phyloP scores from a whole-genome alignment of 2,113 vertebrate genomes.

The Holacanthus passer region DNA sequence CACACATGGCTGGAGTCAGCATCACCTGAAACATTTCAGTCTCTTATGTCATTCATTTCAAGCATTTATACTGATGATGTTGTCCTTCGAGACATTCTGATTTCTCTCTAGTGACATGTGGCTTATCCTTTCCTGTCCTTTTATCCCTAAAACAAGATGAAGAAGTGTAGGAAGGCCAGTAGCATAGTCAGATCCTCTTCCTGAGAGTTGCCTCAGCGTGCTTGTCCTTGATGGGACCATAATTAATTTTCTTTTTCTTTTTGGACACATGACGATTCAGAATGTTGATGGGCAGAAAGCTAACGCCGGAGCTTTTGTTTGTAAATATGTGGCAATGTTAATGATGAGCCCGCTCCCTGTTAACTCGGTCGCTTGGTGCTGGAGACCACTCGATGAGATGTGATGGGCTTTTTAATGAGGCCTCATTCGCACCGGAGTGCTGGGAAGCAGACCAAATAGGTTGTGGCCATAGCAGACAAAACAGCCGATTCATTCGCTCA shows the following conservation, averaged over 20 bases:
- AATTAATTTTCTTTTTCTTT: neutral
- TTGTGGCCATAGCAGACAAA: slow-evolving; percentile 81
- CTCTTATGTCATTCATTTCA: too few relatives aligned
- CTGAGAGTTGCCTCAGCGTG: neutral
- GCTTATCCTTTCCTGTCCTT: neutral
- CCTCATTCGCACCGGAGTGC: slow-evolving; percentile 78
- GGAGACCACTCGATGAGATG: slow-evolving; percentile 84
- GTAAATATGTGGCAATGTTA: slow-evolving; percentile 92
- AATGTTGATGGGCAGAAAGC: neutral
- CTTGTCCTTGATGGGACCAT: neutral
- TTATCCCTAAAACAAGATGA: neutral
- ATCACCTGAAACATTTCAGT: slow-evolving; percentile 15
- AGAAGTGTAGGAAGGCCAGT: too few relatives aligned
- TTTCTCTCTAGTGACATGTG: neutral
- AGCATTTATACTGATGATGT: neutral
- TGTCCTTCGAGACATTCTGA: neutral
- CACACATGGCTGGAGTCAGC: slow-evolving; percentile 7
- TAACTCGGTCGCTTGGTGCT: slow-evolving; percentile 79
- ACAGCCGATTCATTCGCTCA: slow-evolving; percentile 76
- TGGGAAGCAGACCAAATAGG: slow-evolving; percentile 89
- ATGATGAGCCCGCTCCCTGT: slow-evolving; percentile 84
- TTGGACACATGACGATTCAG: slow-evolving; percentile 6
- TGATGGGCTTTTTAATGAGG: slow-evolving; percentile 84
- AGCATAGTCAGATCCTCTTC: neutral
- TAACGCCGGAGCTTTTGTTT: slow-evolving; percentile 70